Evolutionary conservation across 2,113 vertebrate genomes (phyloP).

Genomic region (Dromas ardeola): DNA sequence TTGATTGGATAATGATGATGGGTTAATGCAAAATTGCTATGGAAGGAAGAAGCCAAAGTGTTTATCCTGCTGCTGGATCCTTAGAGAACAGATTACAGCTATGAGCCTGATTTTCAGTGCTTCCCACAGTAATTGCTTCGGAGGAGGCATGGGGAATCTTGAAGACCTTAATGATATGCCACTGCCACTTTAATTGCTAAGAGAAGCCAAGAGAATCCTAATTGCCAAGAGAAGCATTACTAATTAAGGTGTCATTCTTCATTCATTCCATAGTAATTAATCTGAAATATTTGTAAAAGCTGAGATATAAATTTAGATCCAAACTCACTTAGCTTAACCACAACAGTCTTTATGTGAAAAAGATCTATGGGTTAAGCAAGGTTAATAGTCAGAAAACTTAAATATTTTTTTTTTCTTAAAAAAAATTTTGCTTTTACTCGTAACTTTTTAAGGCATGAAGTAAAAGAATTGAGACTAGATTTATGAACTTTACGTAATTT

Average conservation of each 20-base stretch:
- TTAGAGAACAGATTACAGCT: slow-evolving; percentile 67
- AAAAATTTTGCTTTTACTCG: neutral
- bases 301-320: slow-evolving; percentile 72
- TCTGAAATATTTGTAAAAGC: slow-evolving; percentile 74
- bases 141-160: slow-evolving; percentile 69
- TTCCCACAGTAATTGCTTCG: slow-evolving; percentile 74
- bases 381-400: slow-evolving; percentile 47
- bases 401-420: neutral
- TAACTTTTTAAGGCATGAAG: slow-evolving; percentile 17
- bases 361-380: slow-evolving; percentile 31
- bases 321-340: slow-evolving; percentile 63
- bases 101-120: slow-evolving; percentile 69
- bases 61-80: slow-evolving; percentile 67
- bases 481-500: neutral
- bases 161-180: slow-evolving; percentile 75
- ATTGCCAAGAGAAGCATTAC: slow-evolving; percentile 76
- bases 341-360: slow-evolving; percentile 50
- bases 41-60: slow-evolving; percentile 45
- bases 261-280: slow-evolving; percentile 76
- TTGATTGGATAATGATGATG: slow-evolving; percentile 66
- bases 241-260: slow-evolving; percentile 80
- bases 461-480: neutral
- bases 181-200: slow-evolving; percentile 77
- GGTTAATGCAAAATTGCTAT: slow-evolving; percentile 64
- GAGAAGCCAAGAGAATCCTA: slow-evolving; percentile 74